These are phyloP conservation scores for Meliscaeva auricollis DNA, from an alignment of 2,888 invertebrate genomes.

Conservation along the genomic window DNA sequence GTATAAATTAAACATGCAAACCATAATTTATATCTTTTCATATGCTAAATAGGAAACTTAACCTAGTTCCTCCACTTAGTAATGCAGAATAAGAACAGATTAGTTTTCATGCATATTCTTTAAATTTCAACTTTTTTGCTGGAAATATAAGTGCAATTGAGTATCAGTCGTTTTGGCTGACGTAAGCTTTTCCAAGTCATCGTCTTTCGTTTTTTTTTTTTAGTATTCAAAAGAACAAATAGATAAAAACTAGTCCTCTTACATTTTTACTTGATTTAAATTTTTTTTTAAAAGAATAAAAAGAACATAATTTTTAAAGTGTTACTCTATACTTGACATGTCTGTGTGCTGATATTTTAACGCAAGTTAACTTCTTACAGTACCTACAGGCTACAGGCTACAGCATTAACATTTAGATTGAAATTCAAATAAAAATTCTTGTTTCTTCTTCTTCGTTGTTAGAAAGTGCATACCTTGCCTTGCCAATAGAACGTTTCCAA, in stretches of 20 bases:
- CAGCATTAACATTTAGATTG: conserved; percentile 73
- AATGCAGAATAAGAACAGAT: not conserved
- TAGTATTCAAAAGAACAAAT: not conserved
- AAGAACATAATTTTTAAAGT: not conserved
- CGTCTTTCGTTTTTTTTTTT: no score
- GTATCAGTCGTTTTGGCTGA: not conserved
- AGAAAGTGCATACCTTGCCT: conserved; percentile 29
- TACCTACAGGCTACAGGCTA: no score
- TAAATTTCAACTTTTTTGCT: not conserved
- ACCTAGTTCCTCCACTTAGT: not conserved
- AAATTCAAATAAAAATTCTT: conserved; percentile 38
- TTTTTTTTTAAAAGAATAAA: not conserved
- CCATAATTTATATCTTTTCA: no score
- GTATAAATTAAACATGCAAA: no score
- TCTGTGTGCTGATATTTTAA: not conserved
- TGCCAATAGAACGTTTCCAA: conserved; percentile 15
- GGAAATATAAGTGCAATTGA: not conserved
- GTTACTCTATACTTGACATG: conserved; percentile 11
- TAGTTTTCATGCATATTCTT: not conserved
- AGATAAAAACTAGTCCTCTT: not conserved
- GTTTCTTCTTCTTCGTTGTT: conserved; percentile 20
- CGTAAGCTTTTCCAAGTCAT: not conserved
- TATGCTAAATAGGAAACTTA: not conserved
- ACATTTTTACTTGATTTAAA: not conserved
- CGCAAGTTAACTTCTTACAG: conserved; percentile 4